Percentiles rank a stretch among this genome's conserved stretches.
Evolutionary conservation across 2,113 vertebrate genomes (phyloP).

Genomic region (Panthera leo): DNA sequence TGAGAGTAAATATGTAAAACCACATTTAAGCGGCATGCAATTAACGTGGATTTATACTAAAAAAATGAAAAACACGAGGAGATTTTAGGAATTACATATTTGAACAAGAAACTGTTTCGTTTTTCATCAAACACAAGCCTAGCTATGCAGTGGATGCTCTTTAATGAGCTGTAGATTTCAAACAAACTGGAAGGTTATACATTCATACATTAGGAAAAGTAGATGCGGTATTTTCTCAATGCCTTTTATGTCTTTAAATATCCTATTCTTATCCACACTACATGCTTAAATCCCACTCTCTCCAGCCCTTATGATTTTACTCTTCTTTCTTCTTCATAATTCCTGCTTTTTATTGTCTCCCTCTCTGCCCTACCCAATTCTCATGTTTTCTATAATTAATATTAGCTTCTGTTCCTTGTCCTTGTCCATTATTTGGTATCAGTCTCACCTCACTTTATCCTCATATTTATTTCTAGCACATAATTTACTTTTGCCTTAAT

Average conservation of each 20-base stretch:
- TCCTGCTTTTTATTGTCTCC: neutral
- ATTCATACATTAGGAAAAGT: neutral
- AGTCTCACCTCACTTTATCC: neutral
- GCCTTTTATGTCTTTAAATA: neutral
- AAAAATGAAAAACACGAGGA: constrained; percentile 28
- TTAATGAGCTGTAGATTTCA: neutral
- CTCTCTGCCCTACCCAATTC: accelerated
- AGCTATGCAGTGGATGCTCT: neutral
- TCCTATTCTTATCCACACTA: neutral
- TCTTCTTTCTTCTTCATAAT: neutral
- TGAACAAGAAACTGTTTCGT: constrained; percentile 27
- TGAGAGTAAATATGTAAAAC: constrained; percentile 57
- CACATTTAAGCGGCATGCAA: constrained; percentile 9
- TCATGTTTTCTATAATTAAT: neutral
- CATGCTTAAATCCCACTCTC: neutral
- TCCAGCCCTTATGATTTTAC: neutral
- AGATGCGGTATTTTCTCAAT: neutral
- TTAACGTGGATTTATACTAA: constrained; percentile 56
- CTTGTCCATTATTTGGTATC: neutral
- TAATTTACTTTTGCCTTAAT: neutral
- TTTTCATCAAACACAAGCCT: neutral
- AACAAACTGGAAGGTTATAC: neutral
- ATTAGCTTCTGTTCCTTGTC: neutral
- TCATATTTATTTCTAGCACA: neutral
- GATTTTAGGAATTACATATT: constrained; percentile 41